Base-by-base conservation (phyloP, 1,140 invertebrate genomes). In the Anastatus disparis region DNA sequence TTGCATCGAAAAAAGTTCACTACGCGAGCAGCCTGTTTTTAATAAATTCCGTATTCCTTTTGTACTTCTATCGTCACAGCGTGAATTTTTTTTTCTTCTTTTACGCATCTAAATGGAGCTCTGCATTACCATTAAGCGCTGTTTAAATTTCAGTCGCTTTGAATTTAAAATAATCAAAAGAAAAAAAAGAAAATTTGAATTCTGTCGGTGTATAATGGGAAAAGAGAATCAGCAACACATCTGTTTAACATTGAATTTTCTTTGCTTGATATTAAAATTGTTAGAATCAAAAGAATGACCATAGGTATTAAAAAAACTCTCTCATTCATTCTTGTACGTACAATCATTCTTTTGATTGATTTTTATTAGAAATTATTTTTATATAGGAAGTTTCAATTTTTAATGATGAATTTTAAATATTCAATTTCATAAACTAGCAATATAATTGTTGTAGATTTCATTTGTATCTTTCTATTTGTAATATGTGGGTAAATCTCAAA, bases 221-320 rank as follows among this genome's bases (percentile, higher is more conserved):
- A n/a, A n/a, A 40, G 6, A 44, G 35, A n/a, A 46, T 24, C 4
- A 13, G 27, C 1, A 44, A 44, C 10, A n/a, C 17, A 20, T 42
- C 24, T 27, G 8, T 58, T 63, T 38, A 31, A 13, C 9, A n/a
- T n/a, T n/a, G n/a, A n/a, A n/a, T n/a, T n/a, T n/a, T n/a, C 10
- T 35, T 52, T 24, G 27, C 29, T 52, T 38, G 24, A 35, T 15
- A 27, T 42, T 13, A 52, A 13, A 26, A 52, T 64, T 64, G 48
- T 38, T 64, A 52, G 24, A 64, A 40, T 52, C 48, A 52, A 52
- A 64, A 52, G 26, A 38, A 50, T 50, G 27, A 26, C 8, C 4
- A 20, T 62, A 20, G 12, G 24, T 29, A 20, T 48, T n/a, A 12
- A 38, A 9, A 44, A 1, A n/a, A 17, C 12, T 10, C 15, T 27